Evolutionary conservation across 2,797 vertebrate species (phyloP).

Genomic region (Fistularia tabacaria): DNA sequence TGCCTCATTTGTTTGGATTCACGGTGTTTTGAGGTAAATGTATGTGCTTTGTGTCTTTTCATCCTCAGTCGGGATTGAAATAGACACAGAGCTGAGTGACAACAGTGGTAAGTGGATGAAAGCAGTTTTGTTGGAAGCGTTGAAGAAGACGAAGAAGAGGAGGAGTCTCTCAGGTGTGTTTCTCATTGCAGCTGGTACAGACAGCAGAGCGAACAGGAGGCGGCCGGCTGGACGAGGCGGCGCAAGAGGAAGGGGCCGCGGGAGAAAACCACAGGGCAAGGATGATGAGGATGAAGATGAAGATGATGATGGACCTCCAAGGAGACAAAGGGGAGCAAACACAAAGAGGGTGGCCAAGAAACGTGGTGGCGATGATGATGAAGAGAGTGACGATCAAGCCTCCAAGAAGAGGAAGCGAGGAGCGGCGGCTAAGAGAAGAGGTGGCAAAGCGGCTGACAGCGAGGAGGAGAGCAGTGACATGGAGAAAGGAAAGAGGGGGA

Average conservation of each 20-base stretch:
- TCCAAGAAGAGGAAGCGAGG: slow-evolving; percentile 57
- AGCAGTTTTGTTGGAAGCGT: no score
- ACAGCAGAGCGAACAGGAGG: slow-evolving; percentile 45
- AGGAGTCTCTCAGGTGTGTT: not conserved
- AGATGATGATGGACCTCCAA: slow-evolving; percentile 61
- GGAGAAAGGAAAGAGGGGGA: slow-evolving; percentile 53
- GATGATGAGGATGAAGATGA: slow-evolving; percentile 66
- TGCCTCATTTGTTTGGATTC: no score
- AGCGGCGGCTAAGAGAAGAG: slow-evolving; percentile 57
- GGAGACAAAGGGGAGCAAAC: slow-evolving; percentile 53
- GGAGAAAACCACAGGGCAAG: slow-evolving; percentile 62
- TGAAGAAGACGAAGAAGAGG: not conserved
- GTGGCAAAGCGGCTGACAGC: slow-evolving; percentile 57
- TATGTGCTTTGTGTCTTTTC: slow-evolving; percentile 14
- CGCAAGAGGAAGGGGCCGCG: slow-evolving; percentile 43
- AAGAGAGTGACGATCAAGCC: slow-evolving; percentile 56
- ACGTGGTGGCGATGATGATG: slow-evolving; percentile 54
- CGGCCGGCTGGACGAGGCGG: slow-evolving; percentile 59
- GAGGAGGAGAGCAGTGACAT: slow-evolving; percentile 61
- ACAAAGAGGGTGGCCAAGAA: slow-evolving; percentile 60
- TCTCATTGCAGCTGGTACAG: slow-evolving; percentile 22
- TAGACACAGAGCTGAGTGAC: slow-evolving; percentile 78
- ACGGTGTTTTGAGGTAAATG: no score
- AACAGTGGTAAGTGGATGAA: slow-evolving; percentile 78
- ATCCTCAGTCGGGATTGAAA: slow-evolving; percentile 80